Evolutionary conservation across 2,888 invertebrate genomes (phyloP), one percentile per base, ranked within the genome.

Genomic region (Brachypterus glaber): DNA sequence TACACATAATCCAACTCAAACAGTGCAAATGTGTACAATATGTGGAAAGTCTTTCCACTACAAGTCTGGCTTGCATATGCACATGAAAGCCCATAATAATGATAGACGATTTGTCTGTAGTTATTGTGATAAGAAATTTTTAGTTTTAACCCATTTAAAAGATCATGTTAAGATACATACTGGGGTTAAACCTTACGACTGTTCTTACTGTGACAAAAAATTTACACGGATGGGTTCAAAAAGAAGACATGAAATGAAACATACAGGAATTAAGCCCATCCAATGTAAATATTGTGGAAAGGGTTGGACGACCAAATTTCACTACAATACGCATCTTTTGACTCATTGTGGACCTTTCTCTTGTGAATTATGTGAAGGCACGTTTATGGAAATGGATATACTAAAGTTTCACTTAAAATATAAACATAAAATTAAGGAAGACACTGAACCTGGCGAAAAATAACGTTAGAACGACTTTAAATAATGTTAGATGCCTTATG

Each of bases 71-170:
- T 39, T 53, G 24, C 42, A 44, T 17, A 49, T 51, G 43, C 53
- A 53, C 33, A 47, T 53, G 50, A 49, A 47, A 35, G 39, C 48
- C 14, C 53, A 53, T 30, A 44, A 25, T 3, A 46, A 48, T 17
- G 44, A 45, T 11, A 41, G 46, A 14, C 39, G 49, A 9, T 40
- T 44, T 16, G 14, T 33, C 8, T 52, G 52, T 29, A 35, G 17
- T 26, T 47, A 33, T 33, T 52, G 52, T 35, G 39, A 45, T 1
- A 45, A 38, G 17, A 43, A 12, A 16, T 46, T 46, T 17, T 40
- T 39, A 12, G 42, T 26, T 4, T 24, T 39, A 32, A 21, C 35
- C 4, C 13, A 30, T 12, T 33, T 47, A 26, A 52, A 48, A 36
- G 36, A 49, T 14, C 52, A 52, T 33, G 40, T 40, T 14, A 27